A percentile compares a stretch with the other conserved stretches of the same genome.
Conservation (phyloP, 2,113 vertebrate species). For the Leucoraja erinaceus region DNA sequence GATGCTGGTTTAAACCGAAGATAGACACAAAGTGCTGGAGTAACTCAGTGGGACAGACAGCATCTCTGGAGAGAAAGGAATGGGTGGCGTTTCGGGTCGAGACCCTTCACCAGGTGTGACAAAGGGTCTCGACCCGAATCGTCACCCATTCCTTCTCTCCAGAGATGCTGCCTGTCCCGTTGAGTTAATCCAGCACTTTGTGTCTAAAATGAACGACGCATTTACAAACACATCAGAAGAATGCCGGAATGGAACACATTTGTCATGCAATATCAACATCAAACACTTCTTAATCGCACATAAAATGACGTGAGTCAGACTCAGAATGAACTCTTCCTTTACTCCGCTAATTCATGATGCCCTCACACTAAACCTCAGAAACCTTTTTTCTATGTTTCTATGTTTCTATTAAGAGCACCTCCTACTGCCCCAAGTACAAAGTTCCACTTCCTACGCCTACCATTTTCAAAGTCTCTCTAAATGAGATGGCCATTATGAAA, state of each 20-base stretch:
- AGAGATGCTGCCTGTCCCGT: too few relatives aligned
- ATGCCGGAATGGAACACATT: conserved; percentile 25
- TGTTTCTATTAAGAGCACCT: background rate
- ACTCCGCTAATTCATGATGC: background rate
- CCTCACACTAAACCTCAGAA: background rate
- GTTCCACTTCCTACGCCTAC: conserved; percentile 34
- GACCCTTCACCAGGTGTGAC: too few relatives aligned
- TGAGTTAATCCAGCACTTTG: too few relatives aligned
- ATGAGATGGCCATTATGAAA: background rate
- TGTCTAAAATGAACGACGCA: background rate
- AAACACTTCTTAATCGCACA: background rate
- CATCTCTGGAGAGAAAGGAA: too few relatives aligned
- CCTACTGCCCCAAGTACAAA: conserved; percentile 14
- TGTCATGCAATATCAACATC: background rate
- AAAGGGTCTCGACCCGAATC: too few relatives aligned
- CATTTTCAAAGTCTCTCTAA: background rate
- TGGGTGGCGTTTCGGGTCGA: too few relatives aligned
- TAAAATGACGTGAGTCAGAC: conserved; percentile 11
- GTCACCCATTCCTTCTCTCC: too few relatives aligned
- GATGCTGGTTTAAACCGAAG: too few relatives aligned
- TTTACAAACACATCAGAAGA: background rate
- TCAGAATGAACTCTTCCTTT: background rate
- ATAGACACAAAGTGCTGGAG: too few relatives aligned
- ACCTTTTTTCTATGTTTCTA: too few relatives aligned
- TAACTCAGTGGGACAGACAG: too few relatives aligned